phyloP scores from a whole-genome alignment of 2,797 vertebrate genomes.

The Podarcis lilfordi region DNA sequence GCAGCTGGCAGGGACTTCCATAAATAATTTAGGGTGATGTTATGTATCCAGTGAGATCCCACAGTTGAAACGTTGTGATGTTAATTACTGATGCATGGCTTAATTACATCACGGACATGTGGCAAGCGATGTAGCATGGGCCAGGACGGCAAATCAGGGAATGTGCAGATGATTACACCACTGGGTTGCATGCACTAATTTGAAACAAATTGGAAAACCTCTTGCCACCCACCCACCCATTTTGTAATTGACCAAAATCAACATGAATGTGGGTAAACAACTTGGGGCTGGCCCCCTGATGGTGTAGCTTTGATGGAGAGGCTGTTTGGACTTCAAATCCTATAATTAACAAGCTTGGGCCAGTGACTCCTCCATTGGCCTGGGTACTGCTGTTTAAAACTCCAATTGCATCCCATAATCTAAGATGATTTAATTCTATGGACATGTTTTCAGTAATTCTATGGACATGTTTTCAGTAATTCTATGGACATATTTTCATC shows the following conservation, averaged over 20 bases:
- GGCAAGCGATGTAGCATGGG: background rate
- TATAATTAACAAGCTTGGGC: background rate
- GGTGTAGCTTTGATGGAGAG: background rate
- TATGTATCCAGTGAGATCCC: background rate
- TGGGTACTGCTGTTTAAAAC: slow-evolving; percentile 15
- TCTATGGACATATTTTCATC: slow-evolving; percentile 30
- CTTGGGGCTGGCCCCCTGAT: background rate
- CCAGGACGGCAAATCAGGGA: background rate
- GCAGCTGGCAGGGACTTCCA: background rate
- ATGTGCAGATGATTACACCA: background rate
- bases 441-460: slow-evolving; percentile 11
- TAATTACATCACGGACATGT: background rate
- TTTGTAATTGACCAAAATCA: background rate
- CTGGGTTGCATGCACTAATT: background rate
- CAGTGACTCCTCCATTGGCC: background rate
- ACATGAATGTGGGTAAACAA: background rate
- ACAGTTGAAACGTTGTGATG: background rate
- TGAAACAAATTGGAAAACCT: background rate
- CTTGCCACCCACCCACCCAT: background rate
- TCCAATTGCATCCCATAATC: background rate
- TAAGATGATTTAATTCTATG: background rate
- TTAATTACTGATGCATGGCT: background rate
- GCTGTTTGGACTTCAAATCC: background rate
- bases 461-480: slow-evolving; percentile 8
- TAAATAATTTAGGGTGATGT: background rate